Evolutionary conservation across 2,888 invertebrate species (phyloP), one percentile per base, ranked within the genome.

Genomic region (Trichopoda pennipes): DNA sequence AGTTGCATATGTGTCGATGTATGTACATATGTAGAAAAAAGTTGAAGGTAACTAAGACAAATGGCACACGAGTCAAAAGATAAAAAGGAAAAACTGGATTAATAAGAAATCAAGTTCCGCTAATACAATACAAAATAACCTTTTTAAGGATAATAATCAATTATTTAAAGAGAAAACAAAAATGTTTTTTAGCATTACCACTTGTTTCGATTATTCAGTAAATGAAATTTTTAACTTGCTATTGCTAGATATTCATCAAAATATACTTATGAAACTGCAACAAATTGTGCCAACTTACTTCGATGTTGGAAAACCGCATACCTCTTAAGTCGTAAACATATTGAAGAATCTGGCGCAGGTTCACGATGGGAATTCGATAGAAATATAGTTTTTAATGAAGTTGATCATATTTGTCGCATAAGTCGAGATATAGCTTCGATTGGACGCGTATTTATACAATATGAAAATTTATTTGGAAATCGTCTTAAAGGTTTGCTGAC

Each of bases 291-390:
- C n/a, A 89, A 89, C 53, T 85, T 91, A 68, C 84, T 91, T 42
- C 86, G 85, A 49, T 88, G 88, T 81, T 91, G 91, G 91, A 91
- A 96, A 87, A 89, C 92, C 0, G 92, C 94, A 0, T 98, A 98
- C 90, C 92, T 95, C 88, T 92, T 94, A 56, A 96, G 95, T 4
- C 92, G 98, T 14, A 93, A 94, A n/a, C 94, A 94, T 86, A 98
- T 98, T 83, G 98, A 98, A 90, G 91, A 94, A 17, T 95, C 96
- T 2, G 97, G 96, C 0, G 96, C 96, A 85, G 96, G 96, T 32
- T 93, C 94, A 6, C 93, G 98, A 12, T 98, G 98, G 98, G 98
- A 98, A 90, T 98, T 98, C 90, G 96, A 98, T 88, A 94, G 95
- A 86, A 94, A 93, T 16, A 92, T 93, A 53, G 91, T 98, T 38